Conservation (phyloP, 30 jellyfish, hydroid and myxozoan species). For the Rhopilema esculentum region DNA sequence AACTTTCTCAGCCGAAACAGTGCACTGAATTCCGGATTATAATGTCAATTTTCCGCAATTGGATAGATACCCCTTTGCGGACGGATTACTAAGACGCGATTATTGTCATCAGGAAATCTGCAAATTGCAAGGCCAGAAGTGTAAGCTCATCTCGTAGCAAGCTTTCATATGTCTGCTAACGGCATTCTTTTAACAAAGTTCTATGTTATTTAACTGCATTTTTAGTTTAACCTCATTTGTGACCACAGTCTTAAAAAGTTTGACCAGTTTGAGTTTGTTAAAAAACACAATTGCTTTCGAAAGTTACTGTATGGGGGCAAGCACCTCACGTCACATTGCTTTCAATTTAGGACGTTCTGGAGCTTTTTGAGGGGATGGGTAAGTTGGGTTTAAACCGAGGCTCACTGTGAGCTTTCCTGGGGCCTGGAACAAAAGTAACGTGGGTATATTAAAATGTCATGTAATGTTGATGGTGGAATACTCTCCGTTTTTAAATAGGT, state of each 20-base stretch:
- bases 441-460: too few species aligned
- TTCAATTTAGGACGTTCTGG: too few species aligned
- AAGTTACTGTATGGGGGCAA: background rate
- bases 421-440: too few species aligned
- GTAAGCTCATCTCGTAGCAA: slow-evolving; percentile 17
- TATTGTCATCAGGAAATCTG: slow-evolving; percentile 54
- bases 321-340: background rate
- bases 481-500: too few species aligned
- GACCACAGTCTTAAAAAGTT: background rate
- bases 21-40: slow-evolving; percentile 25
- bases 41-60: slow-evolving; percentile 45
- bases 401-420: too few species aligned
- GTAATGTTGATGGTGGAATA: too few species aligned
- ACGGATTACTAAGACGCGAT: slow-evolving; percentile 41
- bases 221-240: background rate
- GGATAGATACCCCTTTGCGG: slow-evolving; percentile 51
- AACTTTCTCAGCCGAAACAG: background rate
- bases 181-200: background rate
- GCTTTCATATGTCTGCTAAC: background rate
- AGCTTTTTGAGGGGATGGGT: too few species aligned
- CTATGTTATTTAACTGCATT: background rate
- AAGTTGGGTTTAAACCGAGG: too few species aligned
- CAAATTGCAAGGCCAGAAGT: slow-evolving; percentile 18
- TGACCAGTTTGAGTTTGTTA: background rate
- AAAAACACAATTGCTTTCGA: background rate